Evolutionary conservation across 2,797 vertebrate species (phyloP), one percentile per base, ranked within the genome.

Genomic region (Cottoperca gobio): DNA sequence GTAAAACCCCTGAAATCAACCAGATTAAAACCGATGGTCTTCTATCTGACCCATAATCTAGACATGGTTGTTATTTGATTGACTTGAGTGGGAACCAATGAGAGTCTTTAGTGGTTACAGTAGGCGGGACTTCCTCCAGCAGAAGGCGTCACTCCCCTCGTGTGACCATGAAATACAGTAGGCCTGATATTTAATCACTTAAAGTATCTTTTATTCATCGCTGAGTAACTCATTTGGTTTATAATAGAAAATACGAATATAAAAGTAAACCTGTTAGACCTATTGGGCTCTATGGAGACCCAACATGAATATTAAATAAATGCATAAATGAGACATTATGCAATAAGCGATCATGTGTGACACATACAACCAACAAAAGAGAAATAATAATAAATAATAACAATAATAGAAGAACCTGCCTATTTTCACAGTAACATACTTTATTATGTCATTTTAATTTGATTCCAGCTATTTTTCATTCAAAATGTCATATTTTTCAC

Each of bases 51-150:
- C 88, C 75, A 73, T 74, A 79, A 88, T 83, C 74, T 45, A 78
- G 83, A 90, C 88, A 84, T 78, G 86, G 85, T 74, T 81, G 88
- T 69, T 48, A 4, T 50, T 60, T 78, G 67, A 90, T 28, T 35
- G 92, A 54, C 85, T 3, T 0, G 8, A 2, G 37, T 1, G 28
- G 1, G 8, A 65, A 31, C 94, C 89, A 93, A 91, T 93, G 26
- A 76, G 65, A 3, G 39, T 1, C 4, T 40, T 35, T 0, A 0
- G 12, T 46, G 21, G 6, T 5, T 12, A 3, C 3, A 43, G 19
- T 53, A 43, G 94, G 92, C 86, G 89, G 93, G 87, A 94, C 92
- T 92, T 94, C 88, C 89, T 58, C 2, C 35, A 31, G 46, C 11
- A 46, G 64, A 76, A 59, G n/a, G 49, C 14, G 48, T 37, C 53